phyloP scores from a whole-genome alignment of 2,113 vertebrate genomes.

The Acanthisitta chloris region DNA sequence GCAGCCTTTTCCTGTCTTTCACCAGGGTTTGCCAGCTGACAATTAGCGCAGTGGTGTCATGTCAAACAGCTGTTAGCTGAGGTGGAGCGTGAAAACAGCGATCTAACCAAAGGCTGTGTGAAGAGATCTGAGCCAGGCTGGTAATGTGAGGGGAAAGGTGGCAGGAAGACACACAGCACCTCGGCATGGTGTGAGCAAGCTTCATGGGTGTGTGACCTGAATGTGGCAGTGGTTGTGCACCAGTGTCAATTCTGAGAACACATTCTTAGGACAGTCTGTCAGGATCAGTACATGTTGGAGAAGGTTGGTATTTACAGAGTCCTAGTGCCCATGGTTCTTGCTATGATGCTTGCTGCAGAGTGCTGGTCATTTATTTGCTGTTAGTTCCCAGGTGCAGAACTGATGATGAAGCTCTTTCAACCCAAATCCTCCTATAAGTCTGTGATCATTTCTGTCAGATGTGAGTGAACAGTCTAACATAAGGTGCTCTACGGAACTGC shows the following conservation, averaged over 20 bases:
- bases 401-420: neutral
- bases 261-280: neutral
- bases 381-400: neutral
- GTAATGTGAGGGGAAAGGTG: neutral
- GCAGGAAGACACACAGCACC: neutral
- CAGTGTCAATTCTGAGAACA: neutral
- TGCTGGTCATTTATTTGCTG: neutral
- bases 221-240: neutral
- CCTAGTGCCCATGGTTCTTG: neutral
- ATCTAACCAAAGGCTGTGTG: neutral
- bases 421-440: neutral
- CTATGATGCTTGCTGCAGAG: neutral
- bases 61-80: neutral
- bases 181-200: neutral
- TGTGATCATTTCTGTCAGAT: neutral
- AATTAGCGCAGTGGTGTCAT: rapidly evolving
- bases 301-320: neutral
- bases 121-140: neutral
- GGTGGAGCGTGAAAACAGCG: neutral
- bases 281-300: neutral
- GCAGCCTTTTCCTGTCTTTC: neutral
- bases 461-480: neutral
- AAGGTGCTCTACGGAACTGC: neutral
- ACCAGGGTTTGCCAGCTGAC: neutral
- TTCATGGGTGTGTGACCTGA: neutral